phyloP scores from a whole-genome alignment of 2,797 vertebrate species.

The Sebastiscus tertius region DNA sequence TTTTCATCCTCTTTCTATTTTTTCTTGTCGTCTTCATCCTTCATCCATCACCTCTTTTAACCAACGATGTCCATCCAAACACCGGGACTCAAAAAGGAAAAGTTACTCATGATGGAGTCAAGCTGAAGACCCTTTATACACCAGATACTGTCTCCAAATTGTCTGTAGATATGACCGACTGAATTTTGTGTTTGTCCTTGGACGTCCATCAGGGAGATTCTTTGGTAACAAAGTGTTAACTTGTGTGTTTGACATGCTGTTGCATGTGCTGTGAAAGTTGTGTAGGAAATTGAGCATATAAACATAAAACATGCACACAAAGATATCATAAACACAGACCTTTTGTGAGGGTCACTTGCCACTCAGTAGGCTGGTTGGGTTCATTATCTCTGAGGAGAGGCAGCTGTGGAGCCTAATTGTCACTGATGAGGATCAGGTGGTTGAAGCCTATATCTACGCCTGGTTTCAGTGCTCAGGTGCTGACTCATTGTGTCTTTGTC shows the following conservation, averaged over 20 bases:
- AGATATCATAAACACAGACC: background rate
- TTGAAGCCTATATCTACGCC: no score
- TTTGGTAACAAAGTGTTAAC: background rate
- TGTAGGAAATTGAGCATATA: background rate
- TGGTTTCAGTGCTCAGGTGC: no score
- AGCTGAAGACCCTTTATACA: background rate
- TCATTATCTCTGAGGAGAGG: no score
- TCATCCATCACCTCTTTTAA: background rate
- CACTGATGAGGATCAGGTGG: no score
- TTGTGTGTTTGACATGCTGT: background rate
- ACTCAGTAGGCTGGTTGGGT: no score
- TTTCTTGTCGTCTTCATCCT: constrained; percentile 1
- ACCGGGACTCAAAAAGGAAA: background rate
- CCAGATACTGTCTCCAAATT: background rate
- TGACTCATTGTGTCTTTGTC: no score
- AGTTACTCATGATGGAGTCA: background rate
- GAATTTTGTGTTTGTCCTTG: background rate
- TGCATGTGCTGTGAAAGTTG: background rate
- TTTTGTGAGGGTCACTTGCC: no score
- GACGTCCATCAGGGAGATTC: background rate
- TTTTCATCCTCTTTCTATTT: background rate
- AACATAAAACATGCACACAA: background rate
- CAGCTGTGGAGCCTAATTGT: no score
- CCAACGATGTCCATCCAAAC: background rate
- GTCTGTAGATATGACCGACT: background rate